Evolutionary conservation across 2,113 vertebrate genomes (phyloP).

Genomic region (Agapornis roseicollis): DNA sequence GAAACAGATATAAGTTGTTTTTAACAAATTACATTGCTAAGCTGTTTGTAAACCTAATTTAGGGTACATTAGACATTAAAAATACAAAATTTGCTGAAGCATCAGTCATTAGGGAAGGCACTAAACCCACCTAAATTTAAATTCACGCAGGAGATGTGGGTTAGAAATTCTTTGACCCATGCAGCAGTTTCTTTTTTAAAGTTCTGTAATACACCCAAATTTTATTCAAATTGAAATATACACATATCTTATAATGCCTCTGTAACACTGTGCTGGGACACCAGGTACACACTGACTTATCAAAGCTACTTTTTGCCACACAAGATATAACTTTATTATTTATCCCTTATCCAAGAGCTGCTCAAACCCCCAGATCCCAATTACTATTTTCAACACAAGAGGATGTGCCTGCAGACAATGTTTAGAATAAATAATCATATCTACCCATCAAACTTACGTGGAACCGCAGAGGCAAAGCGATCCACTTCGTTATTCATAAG

Average conservation of each 20-base stretch:
- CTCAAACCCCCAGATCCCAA: neutral
- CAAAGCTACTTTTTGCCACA: neutral
- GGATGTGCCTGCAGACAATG: neutral
- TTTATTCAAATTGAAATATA: neutral
- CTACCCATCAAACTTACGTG: constrained; percentile 79
- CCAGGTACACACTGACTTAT: neutral
- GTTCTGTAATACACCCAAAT: neutral
- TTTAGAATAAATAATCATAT: neutral
- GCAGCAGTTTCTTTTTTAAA: neutral
- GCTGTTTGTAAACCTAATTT: neutral
- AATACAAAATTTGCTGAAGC: neutral
- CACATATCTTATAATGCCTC: neutral
- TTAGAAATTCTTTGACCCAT: neutral
- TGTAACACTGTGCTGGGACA: neutral
- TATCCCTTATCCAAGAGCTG: neutral
- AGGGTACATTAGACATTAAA: neutral
- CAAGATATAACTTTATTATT: neutral
- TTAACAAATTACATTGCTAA: neutral
- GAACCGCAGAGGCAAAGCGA: constrained; percentile 89
- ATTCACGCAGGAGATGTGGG: neutral
- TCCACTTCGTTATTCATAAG: constrained; percentile 87
- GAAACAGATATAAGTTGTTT: neutral
- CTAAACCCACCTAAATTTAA: neutral
- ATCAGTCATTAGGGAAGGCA: neutral
- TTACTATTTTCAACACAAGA: neutral